A percentile compares a stretch with the other conserved stretches of the same genome.
Conservation (phyloP, 2,888 invertebrate genomes). For the Torymus tubicola region DNA sequence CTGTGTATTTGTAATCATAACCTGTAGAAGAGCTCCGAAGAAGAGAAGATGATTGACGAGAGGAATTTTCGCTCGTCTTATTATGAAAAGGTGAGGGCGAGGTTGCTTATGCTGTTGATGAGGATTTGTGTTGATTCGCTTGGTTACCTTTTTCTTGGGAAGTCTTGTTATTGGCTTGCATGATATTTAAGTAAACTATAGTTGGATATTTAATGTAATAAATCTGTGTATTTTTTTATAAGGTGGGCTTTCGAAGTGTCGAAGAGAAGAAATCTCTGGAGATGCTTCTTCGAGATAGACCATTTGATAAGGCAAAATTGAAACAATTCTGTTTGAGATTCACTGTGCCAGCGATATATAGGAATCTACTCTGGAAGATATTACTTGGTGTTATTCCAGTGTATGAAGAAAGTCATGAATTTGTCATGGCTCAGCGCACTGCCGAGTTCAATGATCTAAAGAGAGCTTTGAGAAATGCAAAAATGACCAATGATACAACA, state of each 20-base stretch:
- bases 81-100: conserved; percentile 82
- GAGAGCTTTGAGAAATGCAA: conserved; percentile 84
- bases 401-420: conserved; percentile 85
- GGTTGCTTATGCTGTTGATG: background rate
- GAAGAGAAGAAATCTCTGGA: conserved; percentile 94
- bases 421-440: conserved; percentile 85
- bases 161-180: background rate
- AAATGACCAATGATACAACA: conserved; percentile 81
- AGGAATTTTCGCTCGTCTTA: conserved; percentile 89
- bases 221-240: background rate
- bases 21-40: too few species aligned
- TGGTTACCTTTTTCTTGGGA: background rate
- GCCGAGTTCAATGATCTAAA: conserved; percentile 87
- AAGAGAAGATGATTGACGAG: conserved; percentile 79
- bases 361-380: conserved; percentile 91
- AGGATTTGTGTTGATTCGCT: background rate
- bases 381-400: conserved; percentile 88
- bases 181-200: background rate
- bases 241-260: conserved; percentile 91
- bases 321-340: conserved; percentile 91
- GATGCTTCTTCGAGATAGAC: conserved; percentile 91
- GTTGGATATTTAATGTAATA: background rate
- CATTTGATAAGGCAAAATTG: conserved; percentile 86
- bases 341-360: conserved; percentile 88
- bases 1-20: too few species aligned